These are phyloP conservation scores for Tachuris rubrigastra DNA, from an alignment of 2,113 vertebrate genomes.

Conservation along the genomic window DNA sequence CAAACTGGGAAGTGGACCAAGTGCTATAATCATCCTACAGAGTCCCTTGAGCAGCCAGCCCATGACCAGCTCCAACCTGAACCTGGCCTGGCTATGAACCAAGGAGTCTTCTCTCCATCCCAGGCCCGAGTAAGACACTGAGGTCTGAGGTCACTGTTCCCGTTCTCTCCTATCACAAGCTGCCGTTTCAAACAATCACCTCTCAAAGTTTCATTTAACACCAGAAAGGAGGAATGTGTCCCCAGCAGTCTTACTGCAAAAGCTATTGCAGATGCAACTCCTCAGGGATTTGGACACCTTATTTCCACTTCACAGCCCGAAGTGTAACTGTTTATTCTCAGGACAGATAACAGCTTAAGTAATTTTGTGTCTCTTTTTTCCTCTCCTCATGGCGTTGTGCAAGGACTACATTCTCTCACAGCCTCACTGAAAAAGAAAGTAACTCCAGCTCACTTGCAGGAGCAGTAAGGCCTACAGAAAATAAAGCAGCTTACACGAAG, in stretches of 20 bases:
- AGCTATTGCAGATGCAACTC: not conserved
- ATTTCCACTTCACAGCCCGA: not conserved
- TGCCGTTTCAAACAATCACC: not conserved
- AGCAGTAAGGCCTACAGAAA: not conserved
- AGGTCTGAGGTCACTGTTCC: not conserved
- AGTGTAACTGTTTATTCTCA: not conserved
- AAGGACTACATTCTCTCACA: not conserved
- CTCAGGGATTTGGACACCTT: not conserved
- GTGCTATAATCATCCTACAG: not conserved
- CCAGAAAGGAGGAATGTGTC: not conserved
- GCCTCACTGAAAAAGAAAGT: not conserved
- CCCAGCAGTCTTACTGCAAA: not conserved
- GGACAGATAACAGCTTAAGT: not conserved
- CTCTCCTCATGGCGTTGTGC: not conserved
- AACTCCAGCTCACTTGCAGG: not conserved
- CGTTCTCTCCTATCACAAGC: not conserved
- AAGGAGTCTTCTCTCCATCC: not conserved
- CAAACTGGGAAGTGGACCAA: not conserved
- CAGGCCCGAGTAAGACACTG: not conserved
- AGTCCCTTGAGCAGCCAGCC: not conserved
- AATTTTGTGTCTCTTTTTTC: not conserved
- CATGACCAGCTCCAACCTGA: not conserved
- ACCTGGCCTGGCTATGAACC: not conserved
- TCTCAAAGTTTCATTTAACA: not conserved
- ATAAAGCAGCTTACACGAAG: not conserved